These are phyloP conservation scores for Eleutherodactylus coqui DNA, from an alignment of 2,797 vertebrate genomes.

Conservation along the genomic window DNA sequence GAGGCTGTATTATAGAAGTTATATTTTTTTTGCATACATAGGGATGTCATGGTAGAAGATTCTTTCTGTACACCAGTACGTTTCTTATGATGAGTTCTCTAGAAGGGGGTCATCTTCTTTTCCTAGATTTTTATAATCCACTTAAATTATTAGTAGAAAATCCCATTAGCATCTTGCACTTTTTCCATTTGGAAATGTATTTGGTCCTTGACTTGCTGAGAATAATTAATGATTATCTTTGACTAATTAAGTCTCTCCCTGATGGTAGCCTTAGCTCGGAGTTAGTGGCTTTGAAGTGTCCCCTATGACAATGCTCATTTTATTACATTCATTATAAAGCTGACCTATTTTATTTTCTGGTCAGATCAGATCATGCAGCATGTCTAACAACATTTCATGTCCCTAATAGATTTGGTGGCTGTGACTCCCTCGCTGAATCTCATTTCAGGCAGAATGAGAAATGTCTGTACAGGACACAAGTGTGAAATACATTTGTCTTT, in stretches of 20 bases:
- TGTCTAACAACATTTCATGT: constrained; percentile 60
- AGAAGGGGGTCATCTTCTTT: not conserved
- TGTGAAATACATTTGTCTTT: constrained; percentile 31
- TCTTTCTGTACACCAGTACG: too few species aligned
- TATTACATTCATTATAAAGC: constrained; percentile 52
- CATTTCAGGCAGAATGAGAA: constrained; percentile 32
- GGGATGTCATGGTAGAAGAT: too few species aligned
- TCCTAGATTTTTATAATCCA: constrained; percentile 1
- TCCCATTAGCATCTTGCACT: constrained; percentile 24
- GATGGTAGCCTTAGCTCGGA: not conserved
- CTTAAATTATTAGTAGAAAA: constrained; percentile 30
- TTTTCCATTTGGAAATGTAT: constrained; percentile 15
- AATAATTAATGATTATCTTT: constrained; percentile 49
- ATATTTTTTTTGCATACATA: too few species aligned
- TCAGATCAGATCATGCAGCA: constrained; percentile 42
- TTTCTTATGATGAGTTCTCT: not conserved
- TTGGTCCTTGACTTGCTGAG: constrained; percentile 31
- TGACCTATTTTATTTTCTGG: constrained; percentile 60
- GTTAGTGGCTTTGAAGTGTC: not conserved
- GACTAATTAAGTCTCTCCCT: constrained; percentile 44
- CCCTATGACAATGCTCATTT: constrained; percentile 33
- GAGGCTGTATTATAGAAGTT: too few species aligned
- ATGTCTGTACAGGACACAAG: constrained; percentile 33
- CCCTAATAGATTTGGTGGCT: constrained; percentile 57
- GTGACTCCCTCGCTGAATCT: constrained; percentile 31